Base-by-base conservation (phyloP, 37 sponge, comb jelly and placozoan genomes). In the Spongilla lacustris region DNA sequence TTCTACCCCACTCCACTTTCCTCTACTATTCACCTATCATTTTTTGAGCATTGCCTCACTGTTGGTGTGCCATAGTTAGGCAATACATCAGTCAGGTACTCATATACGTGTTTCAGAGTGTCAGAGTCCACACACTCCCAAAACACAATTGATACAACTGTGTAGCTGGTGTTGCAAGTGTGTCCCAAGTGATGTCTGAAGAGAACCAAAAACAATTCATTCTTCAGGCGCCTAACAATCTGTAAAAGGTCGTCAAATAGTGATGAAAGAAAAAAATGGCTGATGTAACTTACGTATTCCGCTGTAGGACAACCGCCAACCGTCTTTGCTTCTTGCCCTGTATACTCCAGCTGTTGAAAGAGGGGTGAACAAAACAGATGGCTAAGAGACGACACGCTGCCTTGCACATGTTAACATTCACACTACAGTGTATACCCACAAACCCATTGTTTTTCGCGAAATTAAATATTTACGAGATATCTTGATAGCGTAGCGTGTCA, bases 291-390 rank as follows among this genome's bases (percentile, higher is more conserved):
- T 68, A 98, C 91, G 85, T 88, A 92, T 82, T 98, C 91, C 26
- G 97, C 96, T 30, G 92, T 94, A 10, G 98, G 98, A 67, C 98
- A 98, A 3, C 98, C 98, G 22, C 89, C 86, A 3, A 69, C 70
- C 4, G 96, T 93, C 70, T 93, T 92, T 28, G 97, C 96, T 69
- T 98, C 98, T 28, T 82, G 76, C 17, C 98, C 98, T 68, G 91
- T 86, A 73, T 78, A 98, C n/a, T 67, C 23, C 27, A 98, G 41
- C 98, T 96, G 88, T 0, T 25, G 34, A 34, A n/a, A 0, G 41
- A 6, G 41, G 41, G 41, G 41, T 3, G 41, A 41, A 41, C 6
- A 41, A 41, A 41, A 41, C 41, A 41, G 41, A 41, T 41, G 41
- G 3, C 21, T n/a, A 41, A 41, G 41, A 6, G 41, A 6, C 6